A percentile compares a stretch with the other conserved stretches of the same genome.
Evolutionary conservation across 2,888 invertebrate genomes (phyloP).

Genomic region (Dusona sp.): DNA sequence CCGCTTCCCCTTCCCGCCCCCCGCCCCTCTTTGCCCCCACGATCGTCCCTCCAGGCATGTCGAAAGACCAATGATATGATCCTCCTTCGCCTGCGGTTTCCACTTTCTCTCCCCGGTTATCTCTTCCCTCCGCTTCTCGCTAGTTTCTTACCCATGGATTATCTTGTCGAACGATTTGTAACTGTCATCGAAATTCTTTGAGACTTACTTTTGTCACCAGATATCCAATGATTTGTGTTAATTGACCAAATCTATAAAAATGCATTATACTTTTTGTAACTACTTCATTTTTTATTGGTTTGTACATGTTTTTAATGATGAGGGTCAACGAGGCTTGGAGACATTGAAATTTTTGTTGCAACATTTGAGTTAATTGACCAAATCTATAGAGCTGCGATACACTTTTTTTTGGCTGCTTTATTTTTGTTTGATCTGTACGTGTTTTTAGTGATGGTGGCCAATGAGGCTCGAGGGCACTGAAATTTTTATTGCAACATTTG

Average conservation of each 20-base stretch:
- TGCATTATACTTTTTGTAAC: background rate
- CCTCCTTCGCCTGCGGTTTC: background rate
- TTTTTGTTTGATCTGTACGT: no score
- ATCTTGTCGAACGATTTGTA: conserved; percentile 10
- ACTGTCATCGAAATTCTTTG: background rate
- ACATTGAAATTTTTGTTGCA: background rate
- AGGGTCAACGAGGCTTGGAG: background rate
- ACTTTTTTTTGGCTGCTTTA: no score
- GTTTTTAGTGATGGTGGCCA: no score
- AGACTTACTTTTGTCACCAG: background rate
- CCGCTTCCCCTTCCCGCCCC: background rate
- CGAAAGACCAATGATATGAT: conserved; percentile 18
- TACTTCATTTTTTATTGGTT: background rate
- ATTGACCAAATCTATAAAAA: background rate
- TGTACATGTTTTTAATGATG: no score
- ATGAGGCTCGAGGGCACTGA: no score
- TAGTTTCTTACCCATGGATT: background rate
- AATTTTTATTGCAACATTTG: no score
- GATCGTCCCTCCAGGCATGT: background rate
- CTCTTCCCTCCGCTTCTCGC: background rate
- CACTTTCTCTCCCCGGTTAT: conserved; percentile 9
- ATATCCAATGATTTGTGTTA: background rate
- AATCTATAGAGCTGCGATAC: no score
- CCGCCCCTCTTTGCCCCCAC: background rate
- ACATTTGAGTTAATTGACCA: no score